Evolutionary conservation across 2,888 invertebrate species (phyloP).

Genomic region (Physocephala rufipes): DNA sequence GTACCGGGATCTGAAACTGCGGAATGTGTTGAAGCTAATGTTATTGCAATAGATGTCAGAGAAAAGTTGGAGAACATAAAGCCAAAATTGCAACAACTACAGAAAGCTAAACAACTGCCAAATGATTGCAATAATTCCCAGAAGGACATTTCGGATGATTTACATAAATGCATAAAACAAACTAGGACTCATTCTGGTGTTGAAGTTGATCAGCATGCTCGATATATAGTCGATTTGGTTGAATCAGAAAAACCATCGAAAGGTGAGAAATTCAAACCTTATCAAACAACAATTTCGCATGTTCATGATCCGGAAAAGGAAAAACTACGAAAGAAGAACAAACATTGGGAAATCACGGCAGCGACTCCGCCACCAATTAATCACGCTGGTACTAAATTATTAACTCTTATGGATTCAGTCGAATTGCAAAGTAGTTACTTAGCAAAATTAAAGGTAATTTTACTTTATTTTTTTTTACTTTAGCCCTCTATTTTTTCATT

Average conservation of each 20-base stretch:
- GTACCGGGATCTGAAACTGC: constrained; percentile 28
- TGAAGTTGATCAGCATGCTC: constrained; percentile 57
- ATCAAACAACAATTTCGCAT: constrained; percentile 61
- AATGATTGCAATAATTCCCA: constrained; percentile 8
- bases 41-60: constrained; percentile 51
- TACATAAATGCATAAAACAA: constrained; percentile 22
- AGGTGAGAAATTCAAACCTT: constrained; percentile 60
- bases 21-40: constrained; percentile 45
- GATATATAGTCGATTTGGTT: constrained; percentile 58
- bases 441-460: constrained; percentile 56
- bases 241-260: constrained; percentile 44
- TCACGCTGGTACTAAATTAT: constrained; percentile 54
- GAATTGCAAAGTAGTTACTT: constrained; percentile 58
- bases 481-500: no score
- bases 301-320: constrained; percentile 63
- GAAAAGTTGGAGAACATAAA: constrained; percentile 45
- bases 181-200: constrained; percentile 21
- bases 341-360: constrained; percentile 63
- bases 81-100: constrained; percentile 34
- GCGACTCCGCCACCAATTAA: constrained; percentile 63
- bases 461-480: neutral
- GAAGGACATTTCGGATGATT: constrained; percentile 29
- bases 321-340: constrained; percentile 55
- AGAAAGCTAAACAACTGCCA: neutral
- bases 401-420: constrained; percentile 60